Percentiles rank a stretch among this genome's conserved stretches.
These are phyloP conservation scores for Malurus elegans DNA, from an alignment of 2,113 vertebrate species.

Conservation along the genomic window DNA sequence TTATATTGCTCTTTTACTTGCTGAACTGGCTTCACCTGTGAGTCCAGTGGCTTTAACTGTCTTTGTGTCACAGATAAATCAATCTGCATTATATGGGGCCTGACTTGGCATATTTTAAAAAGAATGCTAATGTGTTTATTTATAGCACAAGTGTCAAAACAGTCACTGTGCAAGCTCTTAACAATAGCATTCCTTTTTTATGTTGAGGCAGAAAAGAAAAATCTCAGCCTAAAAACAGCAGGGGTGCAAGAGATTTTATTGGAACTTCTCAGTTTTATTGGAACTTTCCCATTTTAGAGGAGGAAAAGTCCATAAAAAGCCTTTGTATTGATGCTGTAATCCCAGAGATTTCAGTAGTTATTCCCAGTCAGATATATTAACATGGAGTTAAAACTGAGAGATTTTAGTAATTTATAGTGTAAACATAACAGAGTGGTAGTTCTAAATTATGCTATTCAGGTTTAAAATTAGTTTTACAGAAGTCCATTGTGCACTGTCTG, in stretches of 20 bases:
- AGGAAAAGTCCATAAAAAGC: background rate
- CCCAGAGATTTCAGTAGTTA: background rate
- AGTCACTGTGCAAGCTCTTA: background rate
- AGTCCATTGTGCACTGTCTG: background rate
- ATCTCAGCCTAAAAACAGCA: background rate
- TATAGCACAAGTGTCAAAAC: background rate
- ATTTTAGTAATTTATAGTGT: background rate
- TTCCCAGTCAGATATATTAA: background rate
- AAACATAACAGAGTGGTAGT: background rate
- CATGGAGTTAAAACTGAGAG: background rate
- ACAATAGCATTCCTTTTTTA: background rate
- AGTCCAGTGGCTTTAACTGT: background rate
- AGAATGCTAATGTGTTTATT: background rate
- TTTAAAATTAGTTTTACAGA: background rate
- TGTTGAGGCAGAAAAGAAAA: background rate
- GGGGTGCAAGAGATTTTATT: background rate
- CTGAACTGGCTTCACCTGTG: slow-evolving; percentile 4
- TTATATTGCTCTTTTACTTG: background rate
- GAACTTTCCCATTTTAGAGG: background rate
- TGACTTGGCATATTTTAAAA: slow-evolving; percentile 41
- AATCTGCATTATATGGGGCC: background rate
- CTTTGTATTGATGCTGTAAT: background rate
- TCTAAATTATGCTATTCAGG: background rate
- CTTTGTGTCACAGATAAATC: slow-evolving; percentile 15
- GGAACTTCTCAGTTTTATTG: background rate